These are phyloP conservation scores for Pelvicachromis taeniatus DNA, from an alignment of 2,113 vertebrate species.

Conservation along the genomic window DNA sequence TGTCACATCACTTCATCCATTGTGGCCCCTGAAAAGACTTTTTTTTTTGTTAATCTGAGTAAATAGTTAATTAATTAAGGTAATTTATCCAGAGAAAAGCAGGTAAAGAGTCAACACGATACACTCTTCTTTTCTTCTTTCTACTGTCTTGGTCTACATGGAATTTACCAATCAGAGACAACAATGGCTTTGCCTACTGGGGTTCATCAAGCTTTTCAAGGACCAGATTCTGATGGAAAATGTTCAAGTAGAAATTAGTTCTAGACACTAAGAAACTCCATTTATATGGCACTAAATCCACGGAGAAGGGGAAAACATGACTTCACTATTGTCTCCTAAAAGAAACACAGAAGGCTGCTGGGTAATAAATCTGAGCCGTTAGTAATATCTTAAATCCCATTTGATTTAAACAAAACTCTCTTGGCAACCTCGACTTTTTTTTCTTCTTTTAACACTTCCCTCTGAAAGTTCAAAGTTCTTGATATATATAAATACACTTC, in stretches of 20 bases:
- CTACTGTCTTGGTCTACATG: not conserved
- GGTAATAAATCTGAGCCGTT: conserved; percentile 10
- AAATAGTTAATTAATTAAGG: not conserved
- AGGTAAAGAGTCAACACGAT: not conserved
- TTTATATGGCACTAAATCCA: not conserved
- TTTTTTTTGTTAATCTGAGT: not conserved
- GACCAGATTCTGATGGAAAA: not conserved
- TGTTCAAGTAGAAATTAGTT: conserved; percentile 40
- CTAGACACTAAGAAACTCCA: conserved; percentile 22
- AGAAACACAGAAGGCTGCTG: not conserved
- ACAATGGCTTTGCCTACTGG: not conserved
- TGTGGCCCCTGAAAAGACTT: not conserved
- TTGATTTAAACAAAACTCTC: conserved; percentile 4
- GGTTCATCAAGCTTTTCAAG: conserved; percentile 1
- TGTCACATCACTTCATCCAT: not conserved
- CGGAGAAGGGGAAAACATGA: conserved; percentile 6
- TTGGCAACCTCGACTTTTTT: not conserved
- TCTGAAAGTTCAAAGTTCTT: not conserved
- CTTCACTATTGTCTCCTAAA: conserved; percentile 1
- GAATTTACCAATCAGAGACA: not conserved
- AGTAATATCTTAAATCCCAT: conserved; percentile 1
- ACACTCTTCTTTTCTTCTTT: not conserved
- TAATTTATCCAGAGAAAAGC: not conserved
- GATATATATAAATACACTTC: not conserved
- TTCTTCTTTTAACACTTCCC: not conserved